Percentiles rank a stretch among this genome's conserved stretches.
phyloP scores from a whole-genome alignment of 2,888 invertebrate genomes.

The Hymenopus coronatus region DNA sequence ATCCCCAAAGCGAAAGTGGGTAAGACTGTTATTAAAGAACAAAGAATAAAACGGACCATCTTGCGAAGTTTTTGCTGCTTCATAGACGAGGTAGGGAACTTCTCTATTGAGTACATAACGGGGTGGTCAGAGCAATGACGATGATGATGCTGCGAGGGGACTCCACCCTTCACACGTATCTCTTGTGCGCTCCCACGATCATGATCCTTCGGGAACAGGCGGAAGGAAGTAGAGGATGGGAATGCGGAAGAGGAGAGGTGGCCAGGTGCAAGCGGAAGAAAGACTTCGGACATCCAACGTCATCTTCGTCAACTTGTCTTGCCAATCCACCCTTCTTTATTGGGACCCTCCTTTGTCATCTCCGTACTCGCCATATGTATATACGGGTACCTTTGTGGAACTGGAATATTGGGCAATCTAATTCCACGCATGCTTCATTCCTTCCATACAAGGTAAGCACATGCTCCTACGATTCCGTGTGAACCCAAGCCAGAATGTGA shows the following conservation, averaged over 20 bases:
- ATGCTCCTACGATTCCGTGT: not conserved
- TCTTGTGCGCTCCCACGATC: not conserved
- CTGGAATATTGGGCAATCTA: not conserved
- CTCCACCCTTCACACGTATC: not conserved
- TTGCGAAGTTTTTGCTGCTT: not conserved
- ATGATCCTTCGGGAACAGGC: not conserved
- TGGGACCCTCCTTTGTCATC: not conserved
- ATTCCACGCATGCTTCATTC: not conserved
- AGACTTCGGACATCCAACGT: not conserved
- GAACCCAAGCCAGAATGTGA: not conserved
- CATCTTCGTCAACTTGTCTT: not conserved
- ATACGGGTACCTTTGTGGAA: not conserved
- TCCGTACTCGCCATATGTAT: not conserved
- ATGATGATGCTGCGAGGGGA: not conserved
- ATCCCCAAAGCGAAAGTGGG: not conserved
- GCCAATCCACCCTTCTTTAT: not conserved
- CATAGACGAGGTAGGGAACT: not conserved
- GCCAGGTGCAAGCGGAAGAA: not conserved
- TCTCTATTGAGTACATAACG: not conserved
- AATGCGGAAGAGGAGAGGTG: not conserved
- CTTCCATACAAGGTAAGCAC: not conserved
- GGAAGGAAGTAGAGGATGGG: not conserved
- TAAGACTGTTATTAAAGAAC: not conserved
- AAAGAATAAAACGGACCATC: not conserved
- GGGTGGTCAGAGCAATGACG: not conserved